Percentiles rank a stretch among this genome's conserved stretches.
These are phyloP conservation scores for Platysternon megacephalum DNA, from an alignment of 2,113 vertebrate species.

Conservation along the genomic window DNA sequence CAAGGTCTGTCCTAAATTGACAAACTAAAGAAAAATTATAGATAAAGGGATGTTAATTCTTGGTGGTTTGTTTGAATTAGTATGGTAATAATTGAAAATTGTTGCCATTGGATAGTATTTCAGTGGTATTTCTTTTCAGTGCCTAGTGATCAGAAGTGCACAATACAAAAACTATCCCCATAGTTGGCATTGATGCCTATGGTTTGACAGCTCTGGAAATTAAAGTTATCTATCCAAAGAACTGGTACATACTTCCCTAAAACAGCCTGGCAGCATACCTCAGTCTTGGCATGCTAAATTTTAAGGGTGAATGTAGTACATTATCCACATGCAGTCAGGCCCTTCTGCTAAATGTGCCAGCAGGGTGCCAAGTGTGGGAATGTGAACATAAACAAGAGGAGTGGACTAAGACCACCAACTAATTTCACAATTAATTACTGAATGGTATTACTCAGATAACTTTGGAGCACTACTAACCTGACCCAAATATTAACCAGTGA, in stretches of 20 bases:
- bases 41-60: neutral
- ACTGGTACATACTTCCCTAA: neutral
- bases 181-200: neutral
- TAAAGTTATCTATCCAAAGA: neutral
- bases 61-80: neutral
- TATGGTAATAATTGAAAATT: neutral
- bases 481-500: neutral
- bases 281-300: neutral
- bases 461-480: neutral
- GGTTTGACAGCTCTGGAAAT: neutral
- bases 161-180: neutral
- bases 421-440: neutral
- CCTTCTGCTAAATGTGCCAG: neutral
- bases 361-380: neutral
- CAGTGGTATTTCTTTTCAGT: neutral
- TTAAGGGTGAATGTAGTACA: neutral
- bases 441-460: neutral
- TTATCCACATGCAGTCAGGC: neutral
- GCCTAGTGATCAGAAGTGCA: neutral
- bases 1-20: neutral
- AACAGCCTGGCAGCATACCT: fast-evolving
- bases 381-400: neutral
- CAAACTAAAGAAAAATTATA: conserved; percentile 6
- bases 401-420: neutral
- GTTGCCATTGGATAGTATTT: neutral